Percentiles rank a stretch among this genome's conserved stretches.
Evolutionary conservation across 2,797 vertebrate genomes (phyloP).

Genomic region (Typhlichthys eigenmanni): DNA sequence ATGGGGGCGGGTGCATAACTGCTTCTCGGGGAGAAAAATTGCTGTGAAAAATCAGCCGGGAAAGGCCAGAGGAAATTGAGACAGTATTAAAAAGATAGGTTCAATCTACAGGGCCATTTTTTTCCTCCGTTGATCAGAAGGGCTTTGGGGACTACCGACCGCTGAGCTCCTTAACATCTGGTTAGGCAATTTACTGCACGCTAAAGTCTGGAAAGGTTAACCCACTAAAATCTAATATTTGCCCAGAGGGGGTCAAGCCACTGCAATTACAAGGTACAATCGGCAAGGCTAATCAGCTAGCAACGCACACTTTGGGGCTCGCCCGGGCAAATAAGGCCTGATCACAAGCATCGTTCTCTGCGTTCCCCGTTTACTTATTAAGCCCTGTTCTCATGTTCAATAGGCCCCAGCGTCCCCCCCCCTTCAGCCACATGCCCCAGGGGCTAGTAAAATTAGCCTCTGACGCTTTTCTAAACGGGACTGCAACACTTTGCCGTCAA

Average conservation of each 20-base stretch:
- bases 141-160: conserved; percentile 60
- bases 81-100: conserved; percentile 66
- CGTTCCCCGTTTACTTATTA: conserved; percentile 81
- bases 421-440: conserved; percentile 8
- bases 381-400: conserved; percentile 78
- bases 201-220: conserved; percentile 81
- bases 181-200: conserved; percentile 73
- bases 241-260: conserved; percentile 81
- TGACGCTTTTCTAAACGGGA: conserved; percentile 56
- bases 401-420: conserved; percentile 49
- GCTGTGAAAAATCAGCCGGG: conserved; percentile 58
- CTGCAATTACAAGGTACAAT: conserved; percentile 83
- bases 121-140: conserved; percentile 70
- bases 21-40: conserved; percentile 42
- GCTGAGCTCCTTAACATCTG: conserved; percentile 78
- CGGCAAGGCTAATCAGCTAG: conserved; percentile 81
- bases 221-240: conserved; percentile 84
- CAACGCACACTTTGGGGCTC: conserved; percentile 64
- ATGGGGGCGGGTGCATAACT: conserved; percentile 40
- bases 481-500: conserved; percentile 44
- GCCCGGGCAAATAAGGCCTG: conserved; percentile 67
- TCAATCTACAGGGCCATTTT: conserved; percentile 59
- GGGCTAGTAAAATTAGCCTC: conserved; percentile 72
- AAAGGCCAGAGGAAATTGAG: conserved; percentile 67
- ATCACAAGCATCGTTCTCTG: conserved; percentile 72